These are phyloP conservation scores for Platypus cylindrus DNA, from an alignment of 2,888 invertebrate species.

Conservation along the genomic window DNA sequence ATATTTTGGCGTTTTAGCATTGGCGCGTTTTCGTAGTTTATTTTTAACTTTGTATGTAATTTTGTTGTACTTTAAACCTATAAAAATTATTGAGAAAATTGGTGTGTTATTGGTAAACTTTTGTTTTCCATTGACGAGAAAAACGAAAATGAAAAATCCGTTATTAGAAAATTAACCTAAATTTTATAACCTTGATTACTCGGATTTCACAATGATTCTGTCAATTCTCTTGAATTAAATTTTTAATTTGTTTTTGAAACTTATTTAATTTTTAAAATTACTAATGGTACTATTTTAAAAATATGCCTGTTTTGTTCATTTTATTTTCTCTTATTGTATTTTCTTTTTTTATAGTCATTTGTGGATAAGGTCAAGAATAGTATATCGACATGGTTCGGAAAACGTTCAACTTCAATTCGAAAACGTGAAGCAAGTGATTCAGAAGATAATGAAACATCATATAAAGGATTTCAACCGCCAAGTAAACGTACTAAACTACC, in stretches of 20 bases:
- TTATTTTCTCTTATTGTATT: neutral
- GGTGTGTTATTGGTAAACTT: too few species aligned
- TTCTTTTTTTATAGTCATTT: conserved; percentile 43
- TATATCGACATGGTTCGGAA: conserved; percentile 44
- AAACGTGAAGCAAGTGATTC: conserved; percentile 31
- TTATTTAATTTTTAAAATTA: too few species aligned
- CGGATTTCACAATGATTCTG: conserved; percentile 6
- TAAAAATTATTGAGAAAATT: neutral
- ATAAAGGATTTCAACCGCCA: conserved; percentile 35
- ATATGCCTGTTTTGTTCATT: too few species aligned
- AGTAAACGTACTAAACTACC: conserved; percentile 32
- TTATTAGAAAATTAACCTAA: too few species aligned
- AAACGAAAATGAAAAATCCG: too few species aligned
- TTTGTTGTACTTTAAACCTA: conserved; percentile 13
- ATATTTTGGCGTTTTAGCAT: conserved; percentile 12
- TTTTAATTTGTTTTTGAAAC: too few species aligned
- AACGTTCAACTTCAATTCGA: conserved; percentile 29
- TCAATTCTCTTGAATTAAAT: too few species aligned
- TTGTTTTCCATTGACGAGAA: too few species aligned
- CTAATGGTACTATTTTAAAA: too few species aligned
- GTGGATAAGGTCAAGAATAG: conserved; percentile 54
- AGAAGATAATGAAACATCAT: conserved; percentile 30
- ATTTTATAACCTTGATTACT: conserved; percentile 10
- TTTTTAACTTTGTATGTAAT: conserved; percentile 10
- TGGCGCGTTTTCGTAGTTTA: conserved; percentile 15